Evolutionary conservation across 1,140 invertebrate genomes (phyloP).

Genomic region (Diachasma alloeum): DNA sequence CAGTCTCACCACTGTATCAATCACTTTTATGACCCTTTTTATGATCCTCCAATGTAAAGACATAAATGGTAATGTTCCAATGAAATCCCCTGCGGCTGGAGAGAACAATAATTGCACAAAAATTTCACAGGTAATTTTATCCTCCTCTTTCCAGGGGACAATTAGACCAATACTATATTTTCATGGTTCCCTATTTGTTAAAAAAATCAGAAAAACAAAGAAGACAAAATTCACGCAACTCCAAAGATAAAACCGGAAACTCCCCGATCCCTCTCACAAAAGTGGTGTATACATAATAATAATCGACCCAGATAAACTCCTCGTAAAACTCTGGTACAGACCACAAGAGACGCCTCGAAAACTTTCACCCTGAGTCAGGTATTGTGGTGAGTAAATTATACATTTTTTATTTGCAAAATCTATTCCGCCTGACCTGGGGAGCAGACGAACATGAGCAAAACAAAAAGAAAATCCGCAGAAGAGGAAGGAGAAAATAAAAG

Average conservation of each 20-base stretch:
- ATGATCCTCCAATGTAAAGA: not conserved
- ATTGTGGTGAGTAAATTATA: constrained; percentile 12
- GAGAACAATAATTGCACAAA: not conserved
- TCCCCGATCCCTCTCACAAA: not conserved
- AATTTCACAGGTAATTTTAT: not conserved
- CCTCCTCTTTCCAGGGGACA: not conserved
- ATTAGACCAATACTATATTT: not conserved
- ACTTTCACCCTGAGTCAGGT: constrained; percentile 12
- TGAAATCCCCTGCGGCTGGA: not conserved
- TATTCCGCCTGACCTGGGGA: not conserved
- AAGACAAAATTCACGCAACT: not conserved
- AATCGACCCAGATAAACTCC: constrained; percentile 7
- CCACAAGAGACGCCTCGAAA: constrained; percentile 12
- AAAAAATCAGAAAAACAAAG: not conserved
- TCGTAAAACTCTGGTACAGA: not conserved
- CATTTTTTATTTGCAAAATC: not conserved
- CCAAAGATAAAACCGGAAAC: not conserved
- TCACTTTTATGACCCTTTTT: not conserved
- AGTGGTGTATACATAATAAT: constrained; percentile 1
- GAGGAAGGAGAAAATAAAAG: not conserved
- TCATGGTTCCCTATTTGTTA: not conserved
- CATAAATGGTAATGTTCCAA: not conserved
- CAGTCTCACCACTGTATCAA: not conserved
- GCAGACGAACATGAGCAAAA: not conserved
- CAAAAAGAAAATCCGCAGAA: not conserved